Percentiles rank a stretch among this genome's conserved stretches.
Conservation (phyloP, 2,888 invertebrate species). For the Camponotus fellah region DNA sequence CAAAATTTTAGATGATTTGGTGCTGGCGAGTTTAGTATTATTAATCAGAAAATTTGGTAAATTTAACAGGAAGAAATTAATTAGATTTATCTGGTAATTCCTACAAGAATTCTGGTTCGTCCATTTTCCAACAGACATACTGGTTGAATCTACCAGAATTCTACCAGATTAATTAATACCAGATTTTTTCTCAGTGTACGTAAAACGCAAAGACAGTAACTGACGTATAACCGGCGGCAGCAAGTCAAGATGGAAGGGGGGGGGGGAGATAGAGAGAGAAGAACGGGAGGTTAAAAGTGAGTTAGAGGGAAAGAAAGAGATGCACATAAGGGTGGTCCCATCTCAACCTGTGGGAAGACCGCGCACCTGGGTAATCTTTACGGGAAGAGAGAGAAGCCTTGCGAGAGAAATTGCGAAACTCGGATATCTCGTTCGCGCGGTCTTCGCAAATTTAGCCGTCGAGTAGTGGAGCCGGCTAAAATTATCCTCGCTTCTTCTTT, state of each 20-base stretch:
- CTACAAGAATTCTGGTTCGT: too few relatives aligned
- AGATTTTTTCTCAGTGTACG: not conserved
- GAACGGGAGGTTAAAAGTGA: conserved; percentile 21
- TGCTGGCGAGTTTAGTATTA: too few relatives aligned
- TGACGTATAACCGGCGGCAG: conserved; percentile 13
- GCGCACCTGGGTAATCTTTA: not conserved
- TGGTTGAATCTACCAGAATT: too few relatives aligned
- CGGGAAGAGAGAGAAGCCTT: not conserved
- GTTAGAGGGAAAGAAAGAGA: conserved; percentile 6
- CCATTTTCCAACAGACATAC: too few relatives aligned
- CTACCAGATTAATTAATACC: too few relatives aligned
- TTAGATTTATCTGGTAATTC: too few relatives aligned
- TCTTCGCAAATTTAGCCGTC: conserved; percentile 44
- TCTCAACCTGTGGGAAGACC: not conserved
- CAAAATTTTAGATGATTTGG: too few relatives aligned
- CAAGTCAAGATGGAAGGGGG: not conserved
- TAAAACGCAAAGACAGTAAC: not conserved
- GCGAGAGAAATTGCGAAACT: conserved; percentile 39
- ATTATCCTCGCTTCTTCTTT: conserved; percentile 37
- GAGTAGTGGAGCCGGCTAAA: conserved; percentile 38
- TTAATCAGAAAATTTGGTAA: too few relatives aligned
- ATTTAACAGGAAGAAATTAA: too few relatives aligned
- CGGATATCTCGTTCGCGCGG: conserved; percentile 3
- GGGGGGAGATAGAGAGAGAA: not conserved
- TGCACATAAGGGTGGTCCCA: not conserved